These are phyloP conservation scores for Coleophora deauratella DNA, from an alignment of 2,888 invertebrate species.

Conservation along the genomic window DNA sequence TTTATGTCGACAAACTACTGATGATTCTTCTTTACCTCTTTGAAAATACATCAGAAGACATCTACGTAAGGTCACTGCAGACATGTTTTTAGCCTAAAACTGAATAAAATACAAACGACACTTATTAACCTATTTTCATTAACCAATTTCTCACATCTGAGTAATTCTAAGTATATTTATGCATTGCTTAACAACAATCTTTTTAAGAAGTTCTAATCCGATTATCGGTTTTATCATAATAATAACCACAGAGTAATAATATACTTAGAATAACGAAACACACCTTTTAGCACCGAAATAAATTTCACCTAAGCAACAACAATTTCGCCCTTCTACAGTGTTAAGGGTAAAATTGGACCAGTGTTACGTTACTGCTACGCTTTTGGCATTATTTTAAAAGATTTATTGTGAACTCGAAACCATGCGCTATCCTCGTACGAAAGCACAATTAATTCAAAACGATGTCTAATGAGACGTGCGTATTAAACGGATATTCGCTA, in stretches of 20 bases:
- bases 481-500: neutral
- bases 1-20: neutral
- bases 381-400: constrained; percentile 49
- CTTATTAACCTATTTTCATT: too few relatives aligned
- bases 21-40: neutral
- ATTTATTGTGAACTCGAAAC: constrained; percentile 44
- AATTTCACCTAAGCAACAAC: constrained; percentile 38
- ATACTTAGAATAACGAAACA: constrained; percentile 14
- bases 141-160: too few relatives aligned
- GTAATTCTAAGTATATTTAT: too few relatives aligned
- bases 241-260: too few relatives aligned
- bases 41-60: too few relatives aligned
- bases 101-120: too few relatives aligned
- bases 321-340: constrained; percentile 18
- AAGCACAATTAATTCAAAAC: constrained; percentile 46
- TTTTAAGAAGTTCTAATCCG: too few relatives aligned
- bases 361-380: constrained; percentile 39
- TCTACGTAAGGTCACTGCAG: too few relatives aligned
- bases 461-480: constrained; percentile 39
- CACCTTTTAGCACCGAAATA: constrained; percentile 46
- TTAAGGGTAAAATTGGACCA: constrained; percentile 49
- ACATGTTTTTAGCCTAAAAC: too few relatives aligned
- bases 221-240: too few relatives aligned
- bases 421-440: constrained; percentile 33
- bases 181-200: too few relatives aligned